These are phyloP conservation scores for Campoplex nolae DNA, from an alignment of 2,888 invertebrate genomes.

Conservation along the genomic window DNA sequence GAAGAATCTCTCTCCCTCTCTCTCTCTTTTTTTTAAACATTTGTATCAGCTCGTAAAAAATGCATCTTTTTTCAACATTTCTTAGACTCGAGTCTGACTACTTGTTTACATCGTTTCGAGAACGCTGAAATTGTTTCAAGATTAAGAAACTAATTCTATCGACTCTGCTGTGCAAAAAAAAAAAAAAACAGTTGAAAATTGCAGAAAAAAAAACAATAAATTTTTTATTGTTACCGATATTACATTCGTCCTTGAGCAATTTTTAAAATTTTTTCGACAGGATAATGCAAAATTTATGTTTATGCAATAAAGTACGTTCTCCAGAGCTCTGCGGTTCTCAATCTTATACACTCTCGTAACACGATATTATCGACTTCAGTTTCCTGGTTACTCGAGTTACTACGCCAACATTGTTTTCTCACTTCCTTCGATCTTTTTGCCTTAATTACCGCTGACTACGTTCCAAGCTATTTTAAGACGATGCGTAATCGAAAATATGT, in stretches of 20 bases:
- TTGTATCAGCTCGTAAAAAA: neutral
- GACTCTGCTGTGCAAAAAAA: neutral
- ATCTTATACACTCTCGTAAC: constrained; percentile 33
- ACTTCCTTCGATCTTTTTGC: neutral
- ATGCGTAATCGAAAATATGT: neutral
- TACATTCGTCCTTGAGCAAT: neutral
- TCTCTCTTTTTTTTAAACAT: neutral
- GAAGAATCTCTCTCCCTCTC: neutral
- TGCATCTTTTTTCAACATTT: neutral
- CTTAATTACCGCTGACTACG: constrained; percentile 1
- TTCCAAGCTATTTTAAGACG: neutral
- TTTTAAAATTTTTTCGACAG: neutral
- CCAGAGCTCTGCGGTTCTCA: constrained; percentile 8
- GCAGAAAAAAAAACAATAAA: neutral
- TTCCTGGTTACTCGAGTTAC: constrained; percentile 66
- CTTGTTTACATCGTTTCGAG: neutral
- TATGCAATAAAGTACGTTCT: constrained; percentile 21
- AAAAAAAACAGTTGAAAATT: neutral
- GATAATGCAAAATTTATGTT: neutral
- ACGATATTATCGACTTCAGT: constrained; percentile 39
- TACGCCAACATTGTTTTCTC: constrained; percentile 24
- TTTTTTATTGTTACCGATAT: neutral
- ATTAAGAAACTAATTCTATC: neutral
- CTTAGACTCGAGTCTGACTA: neutral
- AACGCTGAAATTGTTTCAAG: neutral